Conservation (phyloP, 2,797 vertebrate species). For the Myotis findleyi region DNA sequence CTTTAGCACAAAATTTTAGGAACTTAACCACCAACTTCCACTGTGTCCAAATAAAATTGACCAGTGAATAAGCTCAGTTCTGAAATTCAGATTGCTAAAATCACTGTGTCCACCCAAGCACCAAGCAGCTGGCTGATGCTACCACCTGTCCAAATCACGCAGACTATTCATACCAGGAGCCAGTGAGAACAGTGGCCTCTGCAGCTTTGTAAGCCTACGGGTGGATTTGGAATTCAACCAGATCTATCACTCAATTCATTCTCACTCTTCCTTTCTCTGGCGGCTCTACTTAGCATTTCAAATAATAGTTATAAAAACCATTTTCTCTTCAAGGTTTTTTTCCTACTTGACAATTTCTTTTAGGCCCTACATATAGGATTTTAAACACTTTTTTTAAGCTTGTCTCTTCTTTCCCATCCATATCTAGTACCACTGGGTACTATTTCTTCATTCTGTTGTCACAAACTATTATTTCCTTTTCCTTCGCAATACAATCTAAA, state of each 20-base stretch:
- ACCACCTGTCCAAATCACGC: not conserved
- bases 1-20: not conserved
- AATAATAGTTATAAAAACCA: not conserved
- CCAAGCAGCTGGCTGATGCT: not conserved
- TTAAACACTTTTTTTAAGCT: not conserved
- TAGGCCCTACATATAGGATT: not conserved
- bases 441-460: not conserved
- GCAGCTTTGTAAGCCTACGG: not conserved
- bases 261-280: not conserved
- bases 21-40: not conserved
- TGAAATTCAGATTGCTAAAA: not conserved
- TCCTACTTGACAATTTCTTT: not conserved
- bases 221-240: not conserved
- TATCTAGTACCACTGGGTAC: not conserved
- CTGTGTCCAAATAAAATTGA: slow-evolving; percentile 6
- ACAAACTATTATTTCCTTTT: not conserved
- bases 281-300: not conserved
- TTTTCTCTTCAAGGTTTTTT: not conserved
- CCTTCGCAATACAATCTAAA: not conserved
- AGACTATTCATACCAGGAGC: not conserved
- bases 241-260: not conserved
- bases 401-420: not conserved
- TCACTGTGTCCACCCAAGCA: not conserved
- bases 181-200: not conserved
- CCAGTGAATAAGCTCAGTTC: not conserved